Evolutionary conservation across 2,113 vertebrate species (phyloP).

Genomic region (Neomonachus schauinslandi): DNA sequence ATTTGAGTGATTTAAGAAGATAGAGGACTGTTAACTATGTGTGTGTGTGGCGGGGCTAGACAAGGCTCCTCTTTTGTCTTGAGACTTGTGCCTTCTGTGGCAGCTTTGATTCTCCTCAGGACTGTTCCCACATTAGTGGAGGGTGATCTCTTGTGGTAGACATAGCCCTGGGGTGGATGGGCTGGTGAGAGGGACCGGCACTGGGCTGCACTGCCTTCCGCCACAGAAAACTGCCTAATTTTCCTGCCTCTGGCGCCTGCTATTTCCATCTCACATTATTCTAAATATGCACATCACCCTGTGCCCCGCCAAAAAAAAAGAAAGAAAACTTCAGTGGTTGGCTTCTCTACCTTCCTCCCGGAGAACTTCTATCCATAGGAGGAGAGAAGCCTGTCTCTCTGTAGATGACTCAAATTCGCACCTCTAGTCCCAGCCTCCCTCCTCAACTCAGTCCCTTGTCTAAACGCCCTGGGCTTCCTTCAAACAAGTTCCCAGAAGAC

Average conservation of each 20-base stretch:
- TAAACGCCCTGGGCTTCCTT: not conserved
- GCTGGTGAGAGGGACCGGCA: not conserved
- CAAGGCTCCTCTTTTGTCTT: not conserved
- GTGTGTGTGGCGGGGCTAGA: not conserved
- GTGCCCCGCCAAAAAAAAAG: not conserved
- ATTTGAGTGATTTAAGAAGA: not conserved
- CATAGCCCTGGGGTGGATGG: not conserved
- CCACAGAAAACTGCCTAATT: slow-evolving; percentile 31
- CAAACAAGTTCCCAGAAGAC: not conserved
- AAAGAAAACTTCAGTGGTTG: not conserved
- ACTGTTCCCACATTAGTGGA: not conserved
- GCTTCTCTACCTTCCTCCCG: not conserved
- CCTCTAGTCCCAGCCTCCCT: not conserved
- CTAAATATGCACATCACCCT: slow-evolving; percentile 43
- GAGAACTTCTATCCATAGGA: not conserved
- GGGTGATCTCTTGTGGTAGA: not conserved
- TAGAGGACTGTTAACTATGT: not conserved
- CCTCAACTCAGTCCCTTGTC: not conserved
- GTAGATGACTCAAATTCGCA: not conserved
- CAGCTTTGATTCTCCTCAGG: not conserved
- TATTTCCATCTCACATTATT: slow-evolving; percentile 61
- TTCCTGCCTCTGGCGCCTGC: slow-evolving; percentile 60
- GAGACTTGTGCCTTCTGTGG: not conserved
- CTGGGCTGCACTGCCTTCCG: slow-evolving; percentile 32
- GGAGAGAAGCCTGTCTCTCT: not conserved